Conservation (phyloP, 2,888 invertebrate species). For the Drosophila maculinotata region DNA sequence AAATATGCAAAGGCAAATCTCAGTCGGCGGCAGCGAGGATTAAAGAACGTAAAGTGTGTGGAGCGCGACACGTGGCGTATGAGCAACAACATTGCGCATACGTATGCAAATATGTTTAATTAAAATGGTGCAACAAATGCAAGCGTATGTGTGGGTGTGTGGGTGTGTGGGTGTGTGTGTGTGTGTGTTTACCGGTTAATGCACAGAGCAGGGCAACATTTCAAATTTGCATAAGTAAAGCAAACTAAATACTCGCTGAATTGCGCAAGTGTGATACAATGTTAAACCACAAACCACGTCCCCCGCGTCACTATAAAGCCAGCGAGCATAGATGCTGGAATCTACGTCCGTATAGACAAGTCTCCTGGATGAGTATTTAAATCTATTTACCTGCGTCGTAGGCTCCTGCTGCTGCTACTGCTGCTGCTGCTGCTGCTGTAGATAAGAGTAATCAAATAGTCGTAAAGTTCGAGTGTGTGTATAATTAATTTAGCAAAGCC, state of each 20-base stretch:
- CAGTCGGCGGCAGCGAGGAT: slow-evolving; percentile 30
- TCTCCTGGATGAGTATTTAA: slow-evolving; percentile 58
- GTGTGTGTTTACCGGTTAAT: slow-evolving; percentile 41
- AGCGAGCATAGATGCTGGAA: not conserved
- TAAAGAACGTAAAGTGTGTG: slow-evolving; percentile 22
- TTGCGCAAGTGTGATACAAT: slow-evolving; percentile 38
- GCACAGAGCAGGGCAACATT: slow-evolving; percentile 47
- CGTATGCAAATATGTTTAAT: slow-evolving; percentile 70
- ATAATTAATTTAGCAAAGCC: slow-evolving; percentile 66
- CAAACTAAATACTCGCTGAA: slow-evolving; percentile 51
- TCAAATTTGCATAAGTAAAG: slow-evolving; percentile 69
- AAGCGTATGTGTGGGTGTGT: slow-evolving; percentile 10
- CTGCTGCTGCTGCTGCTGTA: slow-evolving; percentile 17
- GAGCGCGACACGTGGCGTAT: slow-evolving; percentile 54
- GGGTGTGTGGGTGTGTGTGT: slow-evolving; percentile 17
- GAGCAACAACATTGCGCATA: slow-evolving; percentile 59
- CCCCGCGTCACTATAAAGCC: not conserved
- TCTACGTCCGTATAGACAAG: slow-evolving; percentile 23
- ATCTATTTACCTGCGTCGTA: slow-evolving; percentile 60
- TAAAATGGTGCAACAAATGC: slow-evolving; percentile 67
- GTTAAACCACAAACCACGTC: slow-evolving; percentile 22
- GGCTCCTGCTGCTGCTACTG: slow-evolving; percentile 13
- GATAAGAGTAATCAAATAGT: slow-evolving; percentile 56
- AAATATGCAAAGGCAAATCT: slow-evolving; percentile 64
- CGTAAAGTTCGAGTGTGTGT: slow-evolving; percentile 66